phyloP scores from a whole-genome alignment of 2,797 vertebrate species.

The Lycodopsis pacificus region DNA sequence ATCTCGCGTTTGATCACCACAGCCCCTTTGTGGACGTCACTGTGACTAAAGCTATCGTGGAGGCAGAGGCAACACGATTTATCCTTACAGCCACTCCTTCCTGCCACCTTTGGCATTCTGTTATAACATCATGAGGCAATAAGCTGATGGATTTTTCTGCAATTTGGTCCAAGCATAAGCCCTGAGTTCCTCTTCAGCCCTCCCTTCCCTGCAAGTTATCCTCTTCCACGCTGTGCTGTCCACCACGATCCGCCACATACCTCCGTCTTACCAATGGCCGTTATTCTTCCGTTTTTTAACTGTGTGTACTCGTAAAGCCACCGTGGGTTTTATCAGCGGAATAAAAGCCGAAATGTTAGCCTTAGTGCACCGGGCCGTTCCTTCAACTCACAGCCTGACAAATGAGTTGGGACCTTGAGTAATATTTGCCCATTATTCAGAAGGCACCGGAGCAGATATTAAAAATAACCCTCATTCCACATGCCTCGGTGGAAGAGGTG shows the following conservation, averaged over 20 bases:
- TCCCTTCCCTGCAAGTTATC: constrained; percentile 47
- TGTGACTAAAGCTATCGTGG: constrained; percentile 77
- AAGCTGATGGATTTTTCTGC: constrained; percentile 77
- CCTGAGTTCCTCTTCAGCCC: constrained; percentile 22
- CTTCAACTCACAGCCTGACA: constrained; percentile 83
- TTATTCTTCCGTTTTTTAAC: constrained; percentile 77
- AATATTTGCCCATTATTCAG: constrained; percentile 85
- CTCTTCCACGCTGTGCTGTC: constrained; percentile 44
- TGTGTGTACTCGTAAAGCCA: constrained; percentile 73
- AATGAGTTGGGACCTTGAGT: constrained; percentile 88
- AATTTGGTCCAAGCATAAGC: constrained; percentile 46
- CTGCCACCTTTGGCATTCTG: constrained; percentile 74
- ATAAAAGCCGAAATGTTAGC: constrained; percentile 80
- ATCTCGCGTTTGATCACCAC: constrained; percentile 74
- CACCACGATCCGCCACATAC: constrained; percentile 41
- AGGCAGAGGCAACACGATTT: constrained; percentile 74
- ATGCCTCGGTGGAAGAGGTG: constrained; percentile 52
- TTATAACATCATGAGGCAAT: constrained; percentile 75
- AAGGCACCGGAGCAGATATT: constrained; percentile 84
- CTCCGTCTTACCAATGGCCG: constrained; percentile 56
- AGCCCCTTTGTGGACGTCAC: constrained; percentile 76
- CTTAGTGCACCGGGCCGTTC: constrained; percentile 73
- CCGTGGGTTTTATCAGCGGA: constrained; percentile 79
- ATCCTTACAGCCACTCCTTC: constrained; percentile 75
- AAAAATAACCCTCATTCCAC: constrained; percentile 87